Percentiles rank a stretch among this genome's conserved stretches.
Conservation (phyloP, 2,888 invertebrate species). For the Hirtodrosophila cameraria region DNA sequence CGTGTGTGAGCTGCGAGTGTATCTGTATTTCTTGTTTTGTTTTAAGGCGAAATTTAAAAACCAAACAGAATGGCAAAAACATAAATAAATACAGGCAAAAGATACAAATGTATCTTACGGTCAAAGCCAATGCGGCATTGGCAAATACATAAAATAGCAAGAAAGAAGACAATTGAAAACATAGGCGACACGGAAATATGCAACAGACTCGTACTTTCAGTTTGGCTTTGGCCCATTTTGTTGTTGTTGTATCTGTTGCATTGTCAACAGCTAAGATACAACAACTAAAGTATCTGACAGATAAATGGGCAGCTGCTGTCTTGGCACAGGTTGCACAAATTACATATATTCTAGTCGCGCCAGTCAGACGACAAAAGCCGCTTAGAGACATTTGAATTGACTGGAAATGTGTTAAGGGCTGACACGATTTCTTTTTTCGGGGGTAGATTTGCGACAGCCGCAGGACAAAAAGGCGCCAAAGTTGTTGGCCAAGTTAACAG, state of each 20-base stretch:
- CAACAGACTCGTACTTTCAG: conserved; percentile 6
- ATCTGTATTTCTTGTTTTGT: conserved; percentile 37
- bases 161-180: conserved; percentile 20
- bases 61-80: conserved; percentile 11
- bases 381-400: conserved; percentile 16
- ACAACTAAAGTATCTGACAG: conserved; percentile 40
- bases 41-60: conserved; percentile 14
- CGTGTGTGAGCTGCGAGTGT: conserved; percentile 21
- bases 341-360: background rate
- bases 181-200: conserved; percentile 29
- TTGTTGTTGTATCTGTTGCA: conserved; percentile 41
- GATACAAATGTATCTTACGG: conserved; percentile 42
- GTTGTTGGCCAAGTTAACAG: background rate
- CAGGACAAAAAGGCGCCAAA: conserved; percentile 70
- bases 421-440: conserved; percentile 14
- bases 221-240: conserved; percentile 23
- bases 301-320: conserved; percentile 18
- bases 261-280: conserved; percentile 14
- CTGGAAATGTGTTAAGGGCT: conserved; percentile 31
- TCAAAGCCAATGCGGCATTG: conserved; percentile 47
- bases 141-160: conserved; percentile 5
- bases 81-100: conserved; percentile 25
- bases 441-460: conserved; percentile 14
- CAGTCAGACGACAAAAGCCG: conserved; percentile 26
- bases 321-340: conserved; percentile 8